Percentiles rank a stretch among this genome's conserved stretches.
These are phyloP conservation scores for Lumbricus terrestris DNA, from an alignment of 2,888 invertebrate genomes.

Conservation along the genomic window DNA sequence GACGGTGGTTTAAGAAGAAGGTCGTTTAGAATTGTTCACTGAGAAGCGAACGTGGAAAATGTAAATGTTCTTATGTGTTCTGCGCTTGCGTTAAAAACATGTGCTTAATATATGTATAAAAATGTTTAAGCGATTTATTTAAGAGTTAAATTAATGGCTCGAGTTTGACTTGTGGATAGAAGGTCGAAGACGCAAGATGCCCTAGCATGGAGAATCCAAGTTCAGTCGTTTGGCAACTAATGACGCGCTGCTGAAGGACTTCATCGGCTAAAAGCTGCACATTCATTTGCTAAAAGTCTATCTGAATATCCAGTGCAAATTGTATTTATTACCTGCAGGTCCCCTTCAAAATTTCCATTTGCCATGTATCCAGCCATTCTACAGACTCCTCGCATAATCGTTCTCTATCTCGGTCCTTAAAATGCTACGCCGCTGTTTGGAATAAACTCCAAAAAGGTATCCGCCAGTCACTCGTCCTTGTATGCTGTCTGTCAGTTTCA, in stretches of 20 bases:
- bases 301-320: too few relatives aligned
- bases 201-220: not conserved
- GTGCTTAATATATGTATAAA: not conserved
- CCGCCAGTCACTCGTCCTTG: too few relatives aligned
- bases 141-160: not conserved
- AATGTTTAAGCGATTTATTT: not conserved
- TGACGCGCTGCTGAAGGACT: not conserved
- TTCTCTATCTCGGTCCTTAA: too few relatives aligned
- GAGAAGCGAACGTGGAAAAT: not conserved
- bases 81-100: not conserved
- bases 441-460: too few relatives aligned
- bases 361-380: too few relatives aligned
- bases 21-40: not conserved
- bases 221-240: not conserved
- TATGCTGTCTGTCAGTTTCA: too few relatives aligned
- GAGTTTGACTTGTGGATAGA: not conserved
- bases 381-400: too few relatives aligned
- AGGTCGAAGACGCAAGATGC: not conserved
- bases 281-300: too few relatives aligned
- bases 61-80: not conserved
- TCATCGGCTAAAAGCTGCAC: too few relatives aligned
- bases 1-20: not conserved
- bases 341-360: too few relatives aligned
- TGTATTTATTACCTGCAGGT: too few relatives aligned
- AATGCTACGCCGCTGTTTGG: too few relatives aligned